These are phyloP conservation scores for Spermophilus dauricus DNA, from an alignment of 2,113 vertebrate species.

Conservation along the genomic window DNA sequence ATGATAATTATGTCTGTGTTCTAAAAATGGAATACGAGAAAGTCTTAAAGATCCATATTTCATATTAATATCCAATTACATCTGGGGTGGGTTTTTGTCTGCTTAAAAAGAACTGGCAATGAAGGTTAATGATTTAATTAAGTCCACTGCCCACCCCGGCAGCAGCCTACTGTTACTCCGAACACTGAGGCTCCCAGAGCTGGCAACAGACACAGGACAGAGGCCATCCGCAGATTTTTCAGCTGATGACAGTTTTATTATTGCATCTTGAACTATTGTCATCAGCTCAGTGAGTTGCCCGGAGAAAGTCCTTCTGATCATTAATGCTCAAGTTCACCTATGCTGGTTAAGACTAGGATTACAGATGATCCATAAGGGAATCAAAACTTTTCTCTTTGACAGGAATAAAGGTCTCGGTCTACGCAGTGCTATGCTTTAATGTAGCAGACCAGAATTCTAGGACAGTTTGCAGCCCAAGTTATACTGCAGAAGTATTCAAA, in stretches of 20 bases:
- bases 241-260: constrained; percentile 49
- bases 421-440: neutral
- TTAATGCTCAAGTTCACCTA: neutral
- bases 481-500: neutral
- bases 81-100: neutral
- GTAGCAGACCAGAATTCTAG: neutral
- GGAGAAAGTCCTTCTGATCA: neutral
- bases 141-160: neutral
- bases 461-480: neutral
- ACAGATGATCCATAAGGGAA: neutral
- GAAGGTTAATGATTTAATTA: constrained; percentile 82
- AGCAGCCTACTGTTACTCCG: neutral
- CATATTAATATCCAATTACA: constrained; percentile 69
- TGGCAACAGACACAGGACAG: neutral
- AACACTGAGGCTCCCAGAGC: neutral
- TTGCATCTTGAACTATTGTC: constrained; percentile 7
- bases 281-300: neutral
- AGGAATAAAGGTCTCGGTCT: neutral
- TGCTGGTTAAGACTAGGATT: neutral
- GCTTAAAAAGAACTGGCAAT: constrained; percentile 43
- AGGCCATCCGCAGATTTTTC: constrained; percentile 1
- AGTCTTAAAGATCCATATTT: constrained; percentile 75
- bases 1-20: constrained; percentile 78
- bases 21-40: constrained; percentile 62
- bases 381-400: neutral